Percentiles rank a stretch among this genome's conserved stretches.
Conservation (phyloP, 2,888 invertebrate species). For the Molorchus minor region DNA sequence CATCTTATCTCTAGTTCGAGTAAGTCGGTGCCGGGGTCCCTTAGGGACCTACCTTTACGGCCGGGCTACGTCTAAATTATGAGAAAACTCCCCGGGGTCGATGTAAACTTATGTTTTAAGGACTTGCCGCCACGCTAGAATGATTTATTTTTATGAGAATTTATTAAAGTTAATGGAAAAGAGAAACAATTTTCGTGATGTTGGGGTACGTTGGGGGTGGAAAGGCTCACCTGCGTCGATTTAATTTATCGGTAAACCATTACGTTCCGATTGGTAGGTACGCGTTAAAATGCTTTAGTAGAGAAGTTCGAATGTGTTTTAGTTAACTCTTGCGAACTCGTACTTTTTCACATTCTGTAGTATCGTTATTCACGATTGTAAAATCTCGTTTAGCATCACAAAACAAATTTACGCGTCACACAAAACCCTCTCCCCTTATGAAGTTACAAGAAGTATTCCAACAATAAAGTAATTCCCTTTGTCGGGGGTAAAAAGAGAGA, state of each 20-base stretch:
- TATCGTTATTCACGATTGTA: no score
- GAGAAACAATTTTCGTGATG: slow-evolving; percentile 5
- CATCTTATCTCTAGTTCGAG: slow-evolving; percentile 26
- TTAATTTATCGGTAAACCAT: no score
- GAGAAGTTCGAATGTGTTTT: no score
- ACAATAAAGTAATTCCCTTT: slow-evolving; percentile 6
- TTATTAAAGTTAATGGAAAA: slow-evolving; percentile 19
- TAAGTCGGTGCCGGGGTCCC: slow-evolving; percentile 8
- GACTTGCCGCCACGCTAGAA: slow-evolving; percentile 14
- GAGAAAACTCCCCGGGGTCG: slow-evolving; percentile 26
- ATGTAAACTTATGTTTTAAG: slow-evolving; percentile 32
- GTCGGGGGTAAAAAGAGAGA: neutral
- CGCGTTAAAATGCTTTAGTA: no score
- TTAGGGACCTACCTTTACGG: slow-evolving; percentile 13
- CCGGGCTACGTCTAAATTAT: slow-evolving; percentile 24
- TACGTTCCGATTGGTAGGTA: no score
- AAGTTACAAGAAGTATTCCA: neutral
- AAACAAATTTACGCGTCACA: neutral
- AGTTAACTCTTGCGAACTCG: no score
- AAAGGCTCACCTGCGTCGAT: neutral
- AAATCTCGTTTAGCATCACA: no score
- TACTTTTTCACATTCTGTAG: no score
- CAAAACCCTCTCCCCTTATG: neutral
- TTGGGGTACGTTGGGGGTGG: neutral
- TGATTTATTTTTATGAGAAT: slow-evolving; percentile 22